Conservation (phyloP, 2,797 vertebrate genomes). For the Onychomys arenicola region DNA sequence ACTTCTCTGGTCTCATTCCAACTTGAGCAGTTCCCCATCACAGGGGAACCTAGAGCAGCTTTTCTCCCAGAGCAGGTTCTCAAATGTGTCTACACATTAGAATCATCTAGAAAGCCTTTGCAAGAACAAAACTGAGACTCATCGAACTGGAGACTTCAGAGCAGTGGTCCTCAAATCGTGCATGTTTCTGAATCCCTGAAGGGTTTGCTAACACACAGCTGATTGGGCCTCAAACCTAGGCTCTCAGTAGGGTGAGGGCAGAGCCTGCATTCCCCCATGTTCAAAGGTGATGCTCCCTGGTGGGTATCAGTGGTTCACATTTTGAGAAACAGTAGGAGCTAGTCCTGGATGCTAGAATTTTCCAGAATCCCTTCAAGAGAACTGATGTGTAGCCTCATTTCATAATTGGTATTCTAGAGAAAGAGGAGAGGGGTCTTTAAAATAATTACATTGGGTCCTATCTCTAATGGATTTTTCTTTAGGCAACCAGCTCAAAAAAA, state of each 20-base stretch:
- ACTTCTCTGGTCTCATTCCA: not conserved
- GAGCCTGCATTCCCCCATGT: not conserved
- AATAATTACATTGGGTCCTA: slow-evolving; percentile 13
- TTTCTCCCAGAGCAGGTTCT: not conserved
- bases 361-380: slow-evolving; percentile 47
- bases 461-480: not conserved
- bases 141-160: not conserved
- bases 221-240: not conserved
- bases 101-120: not conserved
- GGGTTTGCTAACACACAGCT: not conserved
- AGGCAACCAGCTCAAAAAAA: not conserved
- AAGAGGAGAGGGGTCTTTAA: not conserved
- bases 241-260: not conserved
- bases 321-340: not conserved
- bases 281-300: not conserved
- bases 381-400: not conserved
- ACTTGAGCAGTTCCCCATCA: not conserved
- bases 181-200: not conserved
- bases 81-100: not conserved
- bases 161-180: not conserved
- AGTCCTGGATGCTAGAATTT: not conserved
- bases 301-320: not conserved
- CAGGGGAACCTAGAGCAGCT: not conserved
- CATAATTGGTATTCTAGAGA: not conserved
- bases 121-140: not conserved